Conservation (phyloP, 2,888 invertebrate genomes). For the Dryomyza anilis region DNA sequence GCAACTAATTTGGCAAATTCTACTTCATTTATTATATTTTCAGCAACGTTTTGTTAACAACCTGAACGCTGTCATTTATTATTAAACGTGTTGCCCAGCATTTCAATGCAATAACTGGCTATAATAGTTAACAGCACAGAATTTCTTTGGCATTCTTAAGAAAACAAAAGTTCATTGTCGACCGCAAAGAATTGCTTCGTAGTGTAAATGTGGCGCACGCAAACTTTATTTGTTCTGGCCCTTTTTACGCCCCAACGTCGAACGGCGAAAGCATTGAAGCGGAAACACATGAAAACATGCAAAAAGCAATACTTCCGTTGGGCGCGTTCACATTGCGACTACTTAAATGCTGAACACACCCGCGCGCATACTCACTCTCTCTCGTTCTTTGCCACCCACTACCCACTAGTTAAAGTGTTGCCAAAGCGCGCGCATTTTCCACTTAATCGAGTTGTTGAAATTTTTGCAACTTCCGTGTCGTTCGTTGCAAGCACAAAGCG, state of each 20-base stretch:
- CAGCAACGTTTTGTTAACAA: background rate
- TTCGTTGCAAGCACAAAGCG: no score
- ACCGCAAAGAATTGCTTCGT: conserved; percentile 7
- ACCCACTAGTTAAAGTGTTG: background rate
- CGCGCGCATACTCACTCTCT: background rate
- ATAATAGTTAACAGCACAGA: background rate
- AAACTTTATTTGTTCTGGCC: conserved; percentile 15
- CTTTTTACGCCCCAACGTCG: background rate
- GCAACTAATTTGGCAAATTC: no score
- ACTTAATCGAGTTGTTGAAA: conserved; percentile 38
- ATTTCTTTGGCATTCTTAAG: conserved; percentile 1
- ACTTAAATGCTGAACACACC: background rate
- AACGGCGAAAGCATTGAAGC: background rate
- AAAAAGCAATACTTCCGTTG: background rate
- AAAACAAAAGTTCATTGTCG: conserved; percentile 6
- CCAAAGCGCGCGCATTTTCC: conserved; percentile 32
- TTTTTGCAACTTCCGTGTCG: conserved; percentile 17
- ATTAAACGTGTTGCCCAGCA: conserved; percentile 6
- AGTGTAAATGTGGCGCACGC: conserved; percentile 16
- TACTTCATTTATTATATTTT: no score
- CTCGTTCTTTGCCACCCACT: background rate
- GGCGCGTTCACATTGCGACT: background rate
- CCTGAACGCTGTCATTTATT: conserved; percentile 5
- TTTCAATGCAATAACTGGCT: background rate
- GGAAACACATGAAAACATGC: conserved; percentile 15